These are phyloP conservation scores for Lasioglossum zephyrum DNA, from an alignment of 2,888 invertebrate genomes.

Conservation along the genomic window DNA sequence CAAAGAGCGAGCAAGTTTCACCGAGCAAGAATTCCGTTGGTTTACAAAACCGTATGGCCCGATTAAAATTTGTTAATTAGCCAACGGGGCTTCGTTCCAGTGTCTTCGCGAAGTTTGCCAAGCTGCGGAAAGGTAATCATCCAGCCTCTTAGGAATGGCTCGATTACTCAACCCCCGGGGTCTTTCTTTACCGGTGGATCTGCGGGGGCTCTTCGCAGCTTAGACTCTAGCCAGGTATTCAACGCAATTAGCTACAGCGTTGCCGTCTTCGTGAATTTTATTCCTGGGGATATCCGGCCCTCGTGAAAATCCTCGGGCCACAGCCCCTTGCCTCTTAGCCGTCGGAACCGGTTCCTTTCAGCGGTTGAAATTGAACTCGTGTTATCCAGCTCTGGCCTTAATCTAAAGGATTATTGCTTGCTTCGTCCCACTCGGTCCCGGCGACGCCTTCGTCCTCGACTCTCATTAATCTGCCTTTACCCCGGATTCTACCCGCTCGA, in stretches of 20 bases:
- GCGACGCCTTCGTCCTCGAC: constrained; percentile 13
- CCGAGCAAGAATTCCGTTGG: not conserved
- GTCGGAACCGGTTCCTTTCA: constrained; percentile 44
- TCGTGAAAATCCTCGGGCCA: constrained; percentile 22
- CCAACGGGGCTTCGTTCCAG: not conserved
- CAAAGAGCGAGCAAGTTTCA: too few relatives aligned
- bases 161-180: not conserved
- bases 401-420: constrained; percentile 70
- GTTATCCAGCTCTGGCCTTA: constrained; percentile 64
- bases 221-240: constrained; percentile 19
- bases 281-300: not conserved
- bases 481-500: not conserved
- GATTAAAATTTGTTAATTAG: constrained; percentile 8
- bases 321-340: constrained; percentile 13
- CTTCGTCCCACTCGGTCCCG: constrained; percentile 18
- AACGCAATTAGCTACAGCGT: constrained; percentile 44
- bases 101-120: not conserved
- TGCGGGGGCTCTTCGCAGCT: not conserved
- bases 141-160: not conserved
- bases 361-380: constrained; percentile 63
- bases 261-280: constrained; percentile 35
- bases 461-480: not conserved
- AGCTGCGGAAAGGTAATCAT: not conserved
- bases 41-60: not conserved
- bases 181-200: constrained; percentile 15